phyloP scores from a whole-genome alignment of 2,797 vertebrate species.

The Macrochelys suwanniensis region DNA sequence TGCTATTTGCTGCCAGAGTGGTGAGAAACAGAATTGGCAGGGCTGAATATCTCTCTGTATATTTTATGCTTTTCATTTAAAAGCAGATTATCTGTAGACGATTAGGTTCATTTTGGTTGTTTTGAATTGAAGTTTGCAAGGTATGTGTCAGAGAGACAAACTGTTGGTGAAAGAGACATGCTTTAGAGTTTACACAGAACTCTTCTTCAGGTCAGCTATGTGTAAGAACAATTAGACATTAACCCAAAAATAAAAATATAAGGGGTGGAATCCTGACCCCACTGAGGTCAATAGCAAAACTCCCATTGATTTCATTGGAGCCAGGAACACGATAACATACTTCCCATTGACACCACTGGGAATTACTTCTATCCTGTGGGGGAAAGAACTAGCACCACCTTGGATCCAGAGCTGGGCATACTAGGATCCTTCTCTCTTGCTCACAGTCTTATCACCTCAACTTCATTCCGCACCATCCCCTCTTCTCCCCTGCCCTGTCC shows the following conservation, averaged over 20 bases:
- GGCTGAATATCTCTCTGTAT: background rate
- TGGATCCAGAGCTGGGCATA: background rate
- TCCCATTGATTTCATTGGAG: background rate
- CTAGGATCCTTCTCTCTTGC: background rate
- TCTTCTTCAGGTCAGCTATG: background rate
- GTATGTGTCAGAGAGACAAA: background rate
- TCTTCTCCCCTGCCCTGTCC: background rate
- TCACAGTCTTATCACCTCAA: background rate
- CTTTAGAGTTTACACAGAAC: background rate
- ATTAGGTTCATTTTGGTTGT: background rate
- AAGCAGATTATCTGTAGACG: background rate
- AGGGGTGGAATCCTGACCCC: background rate
- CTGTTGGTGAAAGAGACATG: too few relatives aligned
- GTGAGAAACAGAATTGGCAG: background rate
- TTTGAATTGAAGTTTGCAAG: conserved; percentile 4
- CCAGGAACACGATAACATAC: accelerated
- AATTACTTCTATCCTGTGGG: background rate
- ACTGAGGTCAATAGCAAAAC: background rate
- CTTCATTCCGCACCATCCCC: background rate
- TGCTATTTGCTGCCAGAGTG: background rate
- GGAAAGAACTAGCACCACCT: background rate
- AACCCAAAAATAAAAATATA: background rate
- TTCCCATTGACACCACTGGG: background rate
- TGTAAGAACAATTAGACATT: background rate
- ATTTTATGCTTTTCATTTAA: background rate